Evolutionary conservation across 1,140 invertebrate species (phyloP), one percentile per base, ranked within the genome.

Genomic region (Euura lappo): DNA sequence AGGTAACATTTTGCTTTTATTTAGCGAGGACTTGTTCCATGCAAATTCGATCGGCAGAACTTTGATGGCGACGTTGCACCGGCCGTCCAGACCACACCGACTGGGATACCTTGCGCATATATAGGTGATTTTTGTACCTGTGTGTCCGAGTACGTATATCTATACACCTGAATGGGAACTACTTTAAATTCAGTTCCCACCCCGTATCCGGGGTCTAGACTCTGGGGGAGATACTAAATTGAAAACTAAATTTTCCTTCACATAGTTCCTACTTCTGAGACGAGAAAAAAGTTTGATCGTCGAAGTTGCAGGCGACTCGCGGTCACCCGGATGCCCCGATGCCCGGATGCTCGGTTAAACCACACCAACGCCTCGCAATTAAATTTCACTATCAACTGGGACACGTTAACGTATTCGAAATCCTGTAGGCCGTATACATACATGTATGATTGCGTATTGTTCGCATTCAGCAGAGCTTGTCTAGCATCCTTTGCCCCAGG

Each of bases 181-280:
- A 60, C 51, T 60, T 60, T 60, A 60, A 60, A 60, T 60, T 60
- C 51, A 6, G 13, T n/a, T 28, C 28, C 28, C 28, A 28, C 28
- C 28, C 51, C 4, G 3, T 11, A 51, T 11, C 47, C 51, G 13
- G 6, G 5, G 10, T 60, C 3, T n/a, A 6, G 51, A 6, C 51
- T 5, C 51, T n/a, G 51, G 5, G 51, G 51, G 51, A 3, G 51
- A 60, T 60, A 75, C 75, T 72, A 83, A 83, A 85, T 81, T 82
- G 78, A 79, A 84, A 85, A 83, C 78, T 78, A 76, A 78, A 83
- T 81, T 80, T 78, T 75, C 69, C 69, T 65, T 64, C 65, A 28
- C 28, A 28, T 28, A 28, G 28, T 28, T 28, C 28, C 28, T 1
- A 60, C 51, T 6, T 51, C 3, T n/a, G 51, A 3, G 51, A 60